A percentile compares a stretch with the other conserved stretches of the same genome.
These are phyloP conservation scores for Lagorchestes hirsutus DNA, from an alignment of 2,797 vertebrate genomes.

Conservation along the genomic window DNA sequence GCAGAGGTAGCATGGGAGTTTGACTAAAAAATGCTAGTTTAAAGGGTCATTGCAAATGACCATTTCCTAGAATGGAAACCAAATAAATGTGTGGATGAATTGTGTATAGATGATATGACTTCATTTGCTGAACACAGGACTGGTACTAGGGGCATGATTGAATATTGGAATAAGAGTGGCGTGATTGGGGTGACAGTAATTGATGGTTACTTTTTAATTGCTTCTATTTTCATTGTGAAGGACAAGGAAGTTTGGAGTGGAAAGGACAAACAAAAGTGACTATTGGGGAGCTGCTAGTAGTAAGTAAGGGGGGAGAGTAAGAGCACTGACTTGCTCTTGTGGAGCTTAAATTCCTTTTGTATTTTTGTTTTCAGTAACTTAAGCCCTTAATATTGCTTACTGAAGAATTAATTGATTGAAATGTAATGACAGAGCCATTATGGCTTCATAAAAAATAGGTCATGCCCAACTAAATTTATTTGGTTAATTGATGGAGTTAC, in stretches of 20 bases:
- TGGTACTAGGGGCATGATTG: not conserved
- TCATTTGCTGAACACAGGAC: not conserved
- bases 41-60: fast-evolving
- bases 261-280: no score
- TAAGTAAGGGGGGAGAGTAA: no score
- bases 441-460: no score
- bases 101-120: not conserved
- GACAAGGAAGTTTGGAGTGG: not conserved
- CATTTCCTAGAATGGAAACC: not conserved
- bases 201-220: not conserved
- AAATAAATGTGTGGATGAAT: fast-evolving
- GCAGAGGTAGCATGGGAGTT: not conserved
- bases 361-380: not conserved
- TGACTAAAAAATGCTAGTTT: fast-evolving
- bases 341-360: no score
- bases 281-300: no score
- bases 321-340: no score
- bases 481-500: no score
- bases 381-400: not conserved
- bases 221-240: not conserved
- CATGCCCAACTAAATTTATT: no score
- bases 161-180: not conserved
- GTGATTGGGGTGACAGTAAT: not conserved
- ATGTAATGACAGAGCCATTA: no score
- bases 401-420: not conserved